A percentile compares a stretch with the other conserved stretches of the same genome.
Evolutionary conservation across 2,113 vertebrate genomes (phyloP).

Genomic region (Suncus etruscus): DNA sequence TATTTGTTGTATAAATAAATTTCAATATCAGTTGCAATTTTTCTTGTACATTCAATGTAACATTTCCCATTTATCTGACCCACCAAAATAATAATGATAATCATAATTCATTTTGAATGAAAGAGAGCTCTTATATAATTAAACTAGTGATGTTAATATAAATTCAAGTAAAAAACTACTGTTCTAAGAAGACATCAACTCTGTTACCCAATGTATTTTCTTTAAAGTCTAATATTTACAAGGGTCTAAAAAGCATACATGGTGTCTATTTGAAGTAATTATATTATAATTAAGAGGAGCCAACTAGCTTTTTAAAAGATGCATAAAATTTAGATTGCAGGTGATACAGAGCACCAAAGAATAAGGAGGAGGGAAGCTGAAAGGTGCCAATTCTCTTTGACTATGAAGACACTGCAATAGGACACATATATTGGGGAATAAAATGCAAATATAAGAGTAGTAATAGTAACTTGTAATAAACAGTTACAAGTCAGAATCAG

Average conservation of each 20-base stretch:
- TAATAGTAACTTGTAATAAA: too few species aligned
- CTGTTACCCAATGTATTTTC: background rate
- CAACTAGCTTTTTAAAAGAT: constrained; percentile 10
- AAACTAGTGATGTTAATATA: background rate
- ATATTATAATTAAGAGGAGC: background rate
- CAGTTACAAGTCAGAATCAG: background rate
- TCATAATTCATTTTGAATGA: background rate
- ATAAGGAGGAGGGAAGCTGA: background rate
- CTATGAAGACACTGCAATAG: background rate
- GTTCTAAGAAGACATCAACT: background rate
- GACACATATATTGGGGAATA: background rate
- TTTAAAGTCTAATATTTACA: constrained; percentile 11
- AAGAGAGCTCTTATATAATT: background rate
- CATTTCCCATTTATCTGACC: background rate
- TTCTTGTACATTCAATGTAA: background rate
- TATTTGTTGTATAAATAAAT: constrained; percentile 5
- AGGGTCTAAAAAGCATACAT: background rate
- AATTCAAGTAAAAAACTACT: background rate
- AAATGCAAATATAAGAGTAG: too few species aligned
- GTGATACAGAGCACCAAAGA: background rate
- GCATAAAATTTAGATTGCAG: background rate
- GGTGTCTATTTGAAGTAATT: background rate
- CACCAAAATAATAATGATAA: background rate
- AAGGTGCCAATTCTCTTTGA: too few species aligned
- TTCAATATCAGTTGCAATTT: constrained; percentile 32